These are phyloP conservation scores for Urocyon cinereoargenteus DNA, from an alignment of 2,797 vertebrate species.

Conservation along the genomic window DNA sequence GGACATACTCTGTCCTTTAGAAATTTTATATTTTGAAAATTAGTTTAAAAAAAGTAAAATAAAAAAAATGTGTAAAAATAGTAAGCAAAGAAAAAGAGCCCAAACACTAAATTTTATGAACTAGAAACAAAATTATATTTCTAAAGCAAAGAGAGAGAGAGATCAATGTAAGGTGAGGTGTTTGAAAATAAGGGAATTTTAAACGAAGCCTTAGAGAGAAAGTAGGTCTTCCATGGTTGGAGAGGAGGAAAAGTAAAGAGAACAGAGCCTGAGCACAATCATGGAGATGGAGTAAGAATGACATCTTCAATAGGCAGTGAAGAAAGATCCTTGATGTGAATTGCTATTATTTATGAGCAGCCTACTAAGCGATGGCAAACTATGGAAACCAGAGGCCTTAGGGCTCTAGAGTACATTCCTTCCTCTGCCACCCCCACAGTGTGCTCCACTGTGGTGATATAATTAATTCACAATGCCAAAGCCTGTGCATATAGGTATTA, in stretches of 20 bases:
- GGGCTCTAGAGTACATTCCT: background rate
- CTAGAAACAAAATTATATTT: background rate
- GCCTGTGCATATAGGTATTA: background rate
- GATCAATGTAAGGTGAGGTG: background rate
- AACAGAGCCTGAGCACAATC: background rate
- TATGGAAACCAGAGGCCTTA: background rate
- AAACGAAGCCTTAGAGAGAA: background rate
- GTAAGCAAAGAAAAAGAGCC: background rate
- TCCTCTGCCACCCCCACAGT: background rate
- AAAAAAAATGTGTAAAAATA: background rate
- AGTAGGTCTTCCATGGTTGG: fast-evolving
- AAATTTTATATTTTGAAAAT: slow-evolving; percentile 24
- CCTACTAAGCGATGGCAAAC: background rate
- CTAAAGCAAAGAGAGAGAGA: background rate
- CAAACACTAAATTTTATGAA: background rate
- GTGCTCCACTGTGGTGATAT: background rate
- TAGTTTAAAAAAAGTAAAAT: background rate
- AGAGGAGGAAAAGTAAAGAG: background rate
- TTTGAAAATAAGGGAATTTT: background rate
- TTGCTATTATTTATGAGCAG: no score
- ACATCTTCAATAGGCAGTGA: background rate
- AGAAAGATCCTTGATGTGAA: background rate
- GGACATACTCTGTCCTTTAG: background rate
- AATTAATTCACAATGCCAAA: background rate
- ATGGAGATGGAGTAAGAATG: background rate